These are phyloP conservation scores for Oligia latruncula DNA, from an alignment of 2,888 invertebrate species.

Conservation along the genomic window DNA sequence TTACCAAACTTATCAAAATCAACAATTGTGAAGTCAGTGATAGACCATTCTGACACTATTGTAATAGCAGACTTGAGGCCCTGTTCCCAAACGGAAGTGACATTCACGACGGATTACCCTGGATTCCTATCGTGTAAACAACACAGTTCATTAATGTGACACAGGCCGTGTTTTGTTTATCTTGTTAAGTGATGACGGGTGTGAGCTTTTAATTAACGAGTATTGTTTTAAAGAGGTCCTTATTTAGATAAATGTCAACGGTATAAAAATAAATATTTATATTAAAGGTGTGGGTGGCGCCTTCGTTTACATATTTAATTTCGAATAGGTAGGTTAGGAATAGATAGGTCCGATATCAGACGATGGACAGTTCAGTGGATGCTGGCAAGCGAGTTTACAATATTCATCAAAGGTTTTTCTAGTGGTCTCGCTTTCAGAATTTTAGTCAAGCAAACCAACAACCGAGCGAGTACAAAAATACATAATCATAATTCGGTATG, in stretches of 20 bases:
- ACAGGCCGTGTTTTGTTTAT: conserved; percentile 42
- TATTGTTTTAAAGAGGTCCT: conserved; percentile 31
- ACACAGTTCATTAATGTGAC: conserved; percentile 47
- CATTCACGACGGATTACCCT: conserved; percentile 35
- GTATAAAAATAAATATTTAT: not conserved
- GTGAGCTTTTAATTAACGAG: conserved; percentile 41
- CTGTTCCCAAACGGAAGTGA: conserved; percentile 22
- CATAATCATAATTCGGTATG: not conserved
- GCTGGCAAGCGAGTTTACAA: conserved; percentile 11
- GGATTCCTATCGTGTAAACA: conserved; percentile 32
- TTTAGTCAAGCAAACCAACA: conserved; percentile 1
- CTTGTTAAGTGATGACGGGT: conserved; percentile 30
- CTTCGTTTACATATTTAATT: conserved; percentile 32
- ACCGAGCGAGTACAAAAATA: not conserved
- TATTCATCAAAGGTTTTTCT: conserved; percentile 30
- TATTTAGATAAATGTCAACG: conserved; percentile 27
- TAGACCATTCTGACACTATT: too few relatives aligned
- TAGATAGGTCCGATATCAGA: conserved; percentile 3
- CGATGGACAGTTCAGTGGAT: not conserved
- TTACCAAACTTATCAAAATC: too few relatives aligned
- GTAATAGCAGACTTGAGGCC: too few relatives aligned
- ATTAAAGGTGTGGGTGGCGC: not conserved
- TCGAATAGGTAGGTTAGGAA: not conserved
- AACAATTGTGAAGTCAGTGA: too few relatives aligned
- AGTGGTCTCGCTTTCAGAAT: not conserved